Conservation (phyloP, 2,113 vertebrate species). For the Trinectes maculatus region DNA sequence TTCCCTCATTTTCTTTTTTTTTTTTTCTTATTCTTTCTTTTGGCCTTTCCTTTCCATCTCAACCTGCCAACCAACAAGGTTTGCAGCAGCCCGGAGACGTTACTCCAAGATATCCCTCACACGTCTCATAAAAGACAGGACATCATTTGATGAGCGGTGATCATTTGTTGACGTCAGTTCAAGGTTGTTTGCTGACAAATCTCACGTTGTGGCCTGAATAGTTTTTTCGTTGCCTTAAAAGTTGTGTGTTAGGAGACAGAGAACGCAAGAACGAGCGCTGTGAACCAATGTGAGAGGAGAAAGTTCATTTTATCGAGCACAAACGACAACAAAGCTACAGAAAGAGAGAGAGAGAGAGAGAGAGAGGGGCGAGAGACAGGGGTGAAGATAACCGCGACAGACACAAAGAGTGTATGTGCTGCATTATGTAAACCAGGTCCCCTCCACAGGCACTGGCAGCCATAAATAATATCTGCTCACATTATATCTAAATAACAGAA, state of each 20-base stretch:
- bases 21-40: neutral
- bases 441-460: slow-evolving; percentile 18
- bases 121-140: slow-evolving; percentile 2
- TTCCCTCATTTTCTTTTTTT: slow-evolving; percentile 6
- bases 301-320: slow-evolving; percentile 17
- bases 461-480: slow-evolving; percentile 57
- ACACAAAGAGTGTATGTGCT: slow-evolving; percentile 22
- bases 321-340: slow-evolving; percentile 19
- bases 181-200: neutral
- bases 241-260: slow-evolving; percentile 16
- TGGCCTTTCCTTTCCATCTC: slow-evolving; percentile 15
- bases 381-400: slow-evolving; percentile 30
- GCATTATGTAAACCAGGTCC: slow-evolving; percentile 59
- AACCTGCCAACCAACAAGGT: slow-evolving; percentile 24
- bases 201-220: slow-evolving; percentile 12
- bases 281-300: neutral
- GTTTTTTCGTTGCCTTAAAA: slow-evolving; percentile 9
- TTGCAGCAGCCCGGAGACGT: slow-evolving; percentile 10
- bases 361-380: neutral
- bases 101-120: slow-evolving; percentile 7
- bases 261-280: neutral
- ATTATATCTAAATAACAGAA: slow-evolving; percentile 63
- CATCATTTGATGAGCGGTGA: slow-evolving; percentile 9
- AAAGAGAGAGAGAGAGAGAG: slow-evolving; percentile 6
- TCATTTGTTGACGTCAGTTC: slow-evolving; percentile 25